Evolutionary conservation across 2,113 vertebrate genomes (phyloP), one percentile per base, ranked within the genome.

Genomic region (Bagarius yarrelli): DNA sequence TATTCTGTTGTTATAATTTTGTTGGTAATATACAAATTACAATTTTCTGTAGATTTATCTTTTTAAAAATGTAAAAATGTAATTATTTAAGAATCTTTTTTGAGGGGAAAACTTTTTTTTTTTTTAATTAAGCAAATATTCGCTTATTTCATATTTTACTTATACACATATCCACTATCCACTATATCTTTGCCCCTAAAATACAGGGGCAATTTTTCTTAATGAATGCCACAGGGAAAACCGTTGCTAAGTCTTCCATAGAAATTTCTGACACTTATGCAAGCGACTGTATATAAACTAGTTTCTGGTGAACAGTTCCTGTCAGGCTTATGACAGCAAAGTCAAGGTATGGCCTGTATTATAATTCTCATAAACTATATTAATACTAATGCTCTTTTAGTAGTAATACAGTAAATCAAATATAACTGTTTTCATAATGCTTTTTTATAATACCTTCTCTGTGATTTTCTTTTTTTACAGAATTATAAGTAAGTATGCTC

Each of bases 191-290:
- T 44, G 6, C 47, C 13, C n/a, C 34, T 55, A 66, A 66, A 30
- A 40, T 40, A 40, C 8, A 40, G 3, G 8, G 3, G 36, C 8
- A 4, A 40, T 40, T 40, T 40, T 16, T 36, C 27, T 44, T 67
- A 81, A 56, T 67, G 76, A 81, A 69, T 81, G 18, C 80, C 72
- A 75, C 12, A 23, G 80, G 72, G 71, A 19, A 55, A 67, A 76
- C 61, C 67, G 27, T 70, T 79, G 64, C 63, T 69, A 19, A 23
- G 47, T 47, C 14, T 56, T 81, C 72, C 50, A 56, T 40, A 40
- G 61, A 81, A 67, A 57, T 67, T 63, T 47, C 61, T 81, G 61
- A 25, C 12, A 30, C 23, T 3, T 40, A 53, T n/a, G n/a, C 23
- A 67, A 75, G 72, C 19, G 57, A 71, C 53, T 55, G 53, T 71